Conservation (phyloP, 92 coral and sea anemone species). For the Palythoa heliodiscus region DNA sequence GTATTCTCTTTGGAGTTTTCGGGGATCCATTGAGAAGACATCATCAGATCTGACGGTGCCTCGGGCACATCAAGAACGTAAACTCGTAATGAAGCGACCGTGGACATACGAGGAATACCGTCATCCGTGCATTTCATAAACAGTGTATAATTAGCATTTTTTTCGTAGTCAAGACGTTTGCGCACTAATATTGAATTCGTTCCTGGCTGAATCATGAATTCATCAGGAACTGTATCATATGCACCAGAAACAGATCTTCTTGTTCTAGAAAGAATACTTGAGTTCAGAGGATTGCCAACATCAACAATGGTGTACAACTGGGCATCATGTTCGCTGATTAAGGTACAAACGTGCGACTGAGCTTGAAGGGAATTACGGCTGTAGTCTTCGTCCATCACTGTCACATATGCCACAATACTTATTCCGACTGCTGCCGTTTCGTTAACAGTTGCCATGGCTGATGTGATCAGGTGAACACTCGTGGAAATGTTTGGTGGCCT, state of each 20-base stretch:
- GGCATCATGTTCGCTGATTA: conserved; percentile 71
- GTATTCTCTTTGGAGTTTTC: conserved; percentile 57
- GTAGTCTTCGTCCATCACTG: conserved; percentile 67
- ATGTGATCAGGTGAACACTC: conserved; percentile 44
- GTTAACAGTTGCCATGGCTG: conserved; percentile 66
- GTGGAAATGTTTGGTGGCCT: conserved; percentile 54
- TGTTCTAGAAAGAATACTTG: conserved; percentile 46
- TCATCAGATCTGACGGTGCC: conserved; percentile 58
- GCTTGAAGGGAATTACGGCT: conserved; percentile 51
- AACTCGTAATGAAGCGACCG: conserved; percentile 52
- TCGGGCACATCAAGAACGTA: conserved; percentile 72
- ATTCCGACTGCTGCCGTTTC: conserved; percentile 69
- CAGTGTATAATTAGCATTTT: conserved; percentile 52
- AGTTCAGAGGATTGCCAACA: conserved; percentile 50
- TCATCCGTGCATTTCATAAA: conserved; percentile 69
- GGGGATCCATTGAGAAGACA: conserved; percentile 52
- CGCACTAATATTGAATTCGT: conserved; percentile 70
- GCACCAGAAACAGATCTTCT: conserved; percentile 28
- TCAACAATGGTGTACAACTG: conserved; percentile 50
- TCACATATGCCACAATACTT: conserved; percentile 67
- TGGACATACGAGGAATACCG: conserved; percentile 65
- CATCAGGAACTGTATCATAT: conserved; percentile 48
- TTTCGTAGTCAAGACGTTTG: conserved; percentile 58
- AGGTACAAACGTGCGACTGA: conserved; percentile 65
- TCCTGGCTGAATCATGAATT: conserved; percentile 72